Base-by-base conservation (phyloP, 2,113 vertebrate genomes). In the Corythoichthys haematopterus region DNA sequence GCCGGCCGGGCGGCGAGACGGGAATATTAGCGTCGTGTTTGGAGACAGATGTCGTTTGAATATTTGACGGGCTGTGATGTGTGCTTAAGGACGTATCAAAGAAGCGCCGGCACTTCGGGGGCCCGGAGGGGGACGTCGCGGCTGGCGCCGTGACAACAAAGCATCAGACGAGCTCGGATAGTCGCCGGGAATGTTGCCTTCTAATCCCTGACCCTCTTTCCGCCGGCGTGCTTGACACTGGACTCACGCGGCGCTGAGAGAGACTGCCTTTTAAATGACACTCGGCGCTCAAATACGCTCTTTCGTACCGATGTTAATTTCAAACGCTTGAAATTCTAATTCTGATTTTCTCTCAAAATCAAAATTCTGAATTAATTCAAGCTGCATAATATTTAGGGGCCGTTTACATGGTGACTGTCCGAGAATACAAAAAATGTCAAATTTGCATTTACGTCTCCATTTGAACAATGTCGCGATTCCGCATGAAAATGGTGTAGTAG, bases 71-170 rank as follows among this genome's bases (percentile, higher is more conserved):
- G 78, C 83, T 83, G 81, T 87, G 88, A 90, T 87, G 85, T 86
- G 84, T 83, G 75, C 83, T 90, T 88, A 88, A 85, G 87, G 83
- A 86, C 82, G 81, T 86, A 84, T 88, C 87, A 89, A 89, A 88
- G 84, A 77, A 77, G 84, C 83, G 66, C 77, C 86, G 78, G 72
- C 84, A 73, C 82, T 80, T 79, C 69, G 48, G 71, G 79, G 77
- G 57, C n/a, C 6, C 76, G 74, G 72, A 73, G 74, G 71, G 79
- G 76, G 78, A 82, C 83, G 84, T 65, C 74, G 80, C 66, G 51
- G 71, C 80, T 86, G 85, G 84, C 83, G 66, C 2, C 0, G 1
- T 35, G 83, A 80, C 83, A 81, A 70, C 48, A 74, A 85, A 83
- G 64, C 80, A 78, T 70, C 68, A 80, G 80, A 82, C 82, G 68